Base-by-base conservation (phyloP, 2,797 vertebrate genomes). In the Centroberyx gerrardi region DNA sequence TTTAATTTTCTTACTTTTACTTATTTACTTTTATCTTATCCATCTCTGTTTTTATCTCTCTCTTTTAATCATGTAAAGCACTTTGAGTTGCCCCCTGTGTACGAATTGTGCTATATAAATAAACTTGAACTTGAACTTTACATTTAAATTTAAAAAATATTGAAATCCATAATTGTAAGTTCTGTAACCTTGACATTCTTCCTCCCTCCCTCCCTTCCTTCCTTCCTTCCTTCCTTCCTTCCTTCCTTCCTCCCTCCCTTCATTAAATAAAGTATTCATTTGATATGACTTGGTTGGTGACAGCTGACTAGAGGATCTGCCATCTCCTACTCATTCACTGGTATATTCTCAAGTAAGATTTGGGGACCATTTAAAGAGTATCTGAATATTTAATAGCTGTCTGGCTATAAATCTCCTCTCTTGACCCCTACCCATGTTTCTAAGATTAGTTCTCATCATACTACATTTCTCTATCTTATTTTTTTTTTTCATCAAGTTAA, bases 301-400 rank as follows among this genome's bases (percentile, higher is more conserved):
- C 71, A 86, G 74, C 60, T 60, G 71, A 62, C 46, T 4, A 5
- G 58, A 71, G 56, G 67, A 87, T 88, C 84, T 88, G 80, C 56
- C 86, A 82, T 78, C 86, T 78, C 74, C 31, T 77, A 71, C 48
- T 91, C 80, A 89, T 88, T 85, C 54, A 68, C 14, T 0, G 29
- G 4, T 36, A 60, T 56, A 72, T 73, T 68, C 72, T 76, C 78
- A 66, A 83, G 72, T 79, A 51, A 52, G 84, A 53, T 22, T 54
- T 31, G 58, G 42, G 62, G 66, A 28, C 33, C 3, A 18, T 72
- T 38, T 28, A 62, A 65, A 67, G 8, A 22, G 49, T 17, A 33
- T 49, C 44, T 44, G 22, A 62, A 10, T 38, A 1, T 27, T 62
- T 15, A 33, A 36, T 14, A 6, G 28, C 28, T 56, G 54, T 14